Conservation (phyloP, 1,140 invertebrate genomes). For the Lepidurus arcticus region DNA sequence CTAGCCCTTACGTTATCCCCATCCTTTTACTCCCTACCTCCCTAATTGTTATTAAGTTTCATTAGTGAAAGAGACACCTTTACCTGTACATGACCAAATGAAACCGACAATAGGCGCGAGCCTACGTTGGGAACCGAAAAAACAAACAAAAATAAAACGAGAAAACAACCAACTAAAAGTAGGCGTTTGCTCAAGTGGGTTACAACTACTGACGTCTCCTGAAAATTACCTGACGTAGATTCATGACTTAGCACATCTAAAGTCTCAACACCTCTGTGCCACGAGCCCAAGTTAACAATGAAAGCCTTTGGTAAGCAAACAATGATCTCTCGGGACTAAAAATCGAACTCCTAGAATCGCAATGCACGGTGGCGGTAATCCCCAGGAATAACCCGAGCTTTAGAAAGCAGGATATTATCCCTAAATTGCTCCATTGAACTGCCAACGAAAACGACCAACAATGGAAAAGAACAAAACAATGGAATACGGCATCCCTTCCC, state of each 20-base stretch:
- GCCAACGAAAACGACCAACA: background rate
- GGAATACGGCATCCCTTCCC: background rate
- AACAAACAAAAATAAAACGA: no score
- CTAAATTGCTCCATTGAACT: background rate
- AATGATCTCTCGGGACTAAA: background rate
- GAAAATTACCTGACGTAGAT: background rate
- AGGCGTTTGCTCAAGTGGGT: background rate
- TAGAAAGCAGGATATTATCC: slow-evolving; percentile 1
- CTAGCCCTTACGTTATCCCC: no score
- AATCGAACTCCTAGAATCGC: background rate
- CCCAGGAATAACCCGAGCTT: slow-evolving; percentile 18
- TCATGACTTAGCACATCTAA: background rate
- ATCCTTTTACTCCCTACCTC: no score
- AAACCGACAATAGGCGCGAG: background rate
- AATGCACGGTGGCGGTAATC: slow-evolving; percentile 12
- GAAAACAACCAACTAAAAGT: background rate
- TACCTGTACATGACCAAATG: no score
- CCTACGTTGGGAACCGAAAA: background rate
- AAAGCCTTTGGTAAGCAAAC: background rate
- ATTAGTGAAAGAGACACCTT: no score
- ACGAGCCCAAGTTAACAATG: slow-evolving; percentile 14
- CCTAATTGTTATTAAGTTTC: no score
- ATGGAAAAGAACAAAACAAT: background rate
- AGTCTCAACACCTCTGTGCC: background rate
- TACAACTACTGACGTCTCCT: background rate